Conservation (phyloP, 2,113 vertebrate species). For the Mellivora capensis region DNA sequence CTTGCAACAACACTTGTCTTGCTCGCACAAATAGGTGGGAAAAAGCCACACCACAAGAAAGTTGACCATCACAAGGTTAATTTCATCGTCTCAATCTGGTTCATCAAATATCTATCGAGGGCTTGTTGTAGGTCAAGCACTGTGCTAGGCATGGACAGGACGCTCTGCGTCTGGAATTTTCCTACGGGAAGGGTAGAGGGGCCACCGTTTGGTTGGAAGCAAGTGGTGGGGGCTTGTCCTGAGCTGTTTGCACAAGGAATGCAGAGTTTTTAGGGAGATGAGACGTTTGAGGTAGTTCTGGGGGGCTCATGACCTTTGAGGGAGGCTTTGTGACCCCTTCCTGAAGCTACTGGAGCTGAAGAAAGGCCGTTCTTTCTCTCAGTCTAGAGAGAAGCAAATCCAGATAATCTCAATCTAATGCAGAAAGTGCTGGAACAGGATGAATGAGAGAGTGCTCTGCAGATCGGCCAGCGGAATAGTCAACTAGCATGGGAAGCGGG, state of each 20-base stretch:
- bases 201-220: not conserved
- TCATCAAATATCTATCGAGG: not conserved
- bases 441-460: not conserved
- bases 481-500: not conserved
- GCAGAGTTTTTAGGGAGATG: not conserved
- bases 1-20: not conserved
- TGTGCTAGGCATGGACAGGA: not conserved
- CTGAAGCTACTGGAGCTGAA: not conserved
- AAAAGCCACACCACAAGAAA: not conserved
- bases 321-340: not conserved
- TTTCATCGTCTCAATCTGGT: slow-evolving; percentile 1
- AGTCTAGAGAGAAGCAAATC: not conserved
- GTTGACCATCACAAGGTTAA: not conserved
- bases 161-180: not conserved
- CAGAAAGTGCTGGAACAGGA: not conserved
- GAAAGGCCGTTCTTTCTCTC: not conserved
- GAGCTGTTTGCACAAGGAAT: not conserved
- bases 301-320: not conserved
- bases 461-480: not conserved
- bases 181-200: too few relatives aligned
- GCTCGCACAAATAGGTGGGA: not conserved
- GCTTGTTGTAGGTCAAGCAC: not conserved
- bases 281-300: not conserved
- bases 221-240: not conserved
- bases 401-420: not conserved